These are phyloP conservation scores for Macroramphosus scolopax DNA, from an alignment of 2,797 vertebrate genomes.

Conservation along the genomic window DNA sequence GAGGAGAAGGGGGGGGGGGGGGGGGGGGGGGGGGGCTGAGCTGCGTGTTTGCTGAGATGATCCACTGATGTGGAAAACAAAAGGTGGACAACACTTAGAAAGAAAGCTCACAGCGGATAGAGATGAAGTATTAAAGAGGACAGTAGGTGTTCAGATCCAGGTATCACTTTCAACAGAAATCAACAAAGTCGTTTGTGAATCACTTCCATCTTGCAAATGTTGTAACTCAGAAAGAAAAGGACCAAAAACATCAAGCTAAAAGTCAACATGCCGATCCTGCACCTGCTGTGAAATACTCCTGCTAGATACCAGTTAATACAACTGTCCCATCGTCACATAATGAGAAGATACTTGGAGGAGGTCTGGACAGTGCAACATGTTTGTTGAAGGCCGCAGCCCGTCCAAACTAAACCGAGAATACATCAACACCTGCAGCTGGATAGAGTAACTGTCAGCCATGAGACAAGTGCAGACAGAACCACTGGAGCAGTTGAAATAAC, in stretches of 20 bases:
- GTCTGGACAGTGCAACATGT: no score
- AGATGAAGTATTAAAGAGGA: no score
- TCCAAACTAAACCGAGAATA: conserved; percentile 33
- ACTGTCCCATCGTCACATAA: no score
- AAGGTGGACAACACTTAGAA: conserved; percentile 23
- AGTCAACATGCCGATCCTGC: not conserved
- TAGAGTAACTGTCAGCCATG: conserved; percentile 25
- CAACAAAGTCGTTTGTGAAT: no score
- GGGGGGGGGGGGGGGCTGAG: conserved; percentile 24
- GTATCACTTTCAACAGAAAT: no score
- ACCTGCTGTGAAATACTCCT: conserved; percentile 1
- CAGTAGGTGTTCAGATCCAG: no score
- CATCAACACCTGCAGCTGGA: conserved; percentile 23
- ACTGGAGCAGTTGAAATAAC: no score
- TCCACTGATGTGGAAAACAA: conserved; percentile 19
- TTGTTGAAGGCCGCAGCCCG: conserved; percentile 21
- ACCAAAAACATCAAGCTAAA: not conserved
- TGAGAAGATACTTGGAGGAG: no score
- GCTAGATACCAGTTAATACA: no score
- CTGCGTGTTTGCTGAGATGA: conserved; percentile 46
- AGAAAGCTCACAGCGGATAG: conserved; percentile 39
- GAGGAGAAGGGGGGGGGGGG: conserved; percentile 6
- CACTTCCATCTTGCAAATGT: no score
- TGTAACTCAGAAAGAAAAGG: no score
- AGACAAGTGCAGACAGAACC: conserved; percentile 7